phyloP scores from a whole-genome alignment of 1,140 invertebrate species.

The Rhopalosiphum padi region DNA sequence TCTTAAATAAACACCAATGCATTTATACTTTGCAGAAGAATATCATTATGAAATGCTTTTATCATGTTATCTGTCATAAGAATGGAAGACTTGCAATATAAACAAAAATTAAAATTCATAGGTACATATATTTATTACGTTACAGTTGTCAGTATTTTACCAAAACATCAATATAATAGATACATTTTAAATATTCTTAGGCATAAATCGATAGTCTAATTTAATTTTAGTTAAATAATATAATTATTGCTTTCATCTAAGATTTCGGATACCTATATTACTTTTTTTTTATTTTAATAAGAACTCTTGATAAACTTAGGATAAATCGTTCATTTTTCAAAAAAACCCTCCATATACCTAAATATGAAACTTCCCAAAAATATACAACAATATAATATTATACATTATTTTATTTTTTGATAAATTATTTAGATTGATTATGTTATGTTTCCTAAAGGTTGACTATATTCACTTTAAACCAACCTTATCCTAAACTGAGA shows the following conservation, averaged over 20 bases:
- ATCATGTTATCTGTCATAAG: background rate
- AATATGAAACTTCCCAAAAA: no score
- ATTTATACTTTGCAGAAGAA: background rate
- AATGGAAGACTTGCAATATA: background rate
- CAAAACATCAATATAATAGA: background rate
- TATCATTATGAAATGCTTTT: slow-evolving; percentile 39
- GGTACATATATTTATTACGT: background rate
- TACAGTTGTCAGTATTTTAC: background rate
- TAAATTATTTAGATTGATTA: background rate
- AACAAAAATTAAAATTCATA: slow-evolving; percentile 8
- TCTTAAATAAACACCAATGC: background rate
- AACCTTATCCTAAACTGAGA: no score
- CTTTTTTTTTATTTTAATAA: background rate
- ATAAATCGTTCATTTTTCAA: background rate
- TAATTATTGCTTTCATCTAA: background rate
- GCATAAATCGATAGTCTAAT: background rate
- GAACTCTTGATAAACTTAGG: background rate
- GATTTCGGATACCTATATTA: background rate
- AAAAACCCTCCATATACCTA: background rate
- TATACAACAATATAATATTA: background rate
- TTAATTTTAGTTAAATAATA: background rate
- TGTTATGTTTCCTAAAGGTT: no score
- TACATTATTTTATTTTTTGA: background rate
- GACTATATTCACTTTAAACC: background rate
- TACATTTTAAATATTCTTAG: background rate